phyloP scores from a whole-genome alignment of 2,113 vertebrate genomes.

The Hydrolagus affinis region DNA sequence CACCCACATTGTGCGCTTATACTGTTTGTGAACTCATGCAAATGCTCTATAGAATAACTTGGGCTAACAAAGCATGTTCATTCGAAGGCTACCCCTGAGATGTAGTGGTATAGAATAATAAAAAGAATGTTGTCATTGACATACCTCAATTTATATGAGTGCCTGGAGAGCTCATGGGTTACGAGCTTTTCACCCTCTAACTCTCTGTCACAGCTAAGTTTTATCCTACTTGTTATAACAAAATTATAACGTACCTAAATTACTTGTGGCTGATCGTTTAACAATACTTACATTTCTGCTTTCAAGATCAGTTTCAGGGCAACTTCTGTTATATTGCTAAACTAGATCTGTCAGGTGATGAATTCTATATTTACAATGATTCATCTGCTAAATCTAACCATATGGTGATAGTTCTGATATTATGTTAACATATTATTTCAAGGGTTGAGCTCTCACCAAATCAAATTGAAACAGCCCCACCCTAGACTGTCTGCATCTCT shows the following conservation, averaged over 20 bases:
- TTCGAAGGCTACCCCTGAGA: too few relatives aligned
- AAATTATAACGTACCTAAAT: not conserved
- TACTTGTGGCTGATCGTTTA: not conserved
- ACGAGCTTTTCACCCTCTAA: not conserved
- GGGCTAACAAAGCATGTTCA: too few relatives aligned
- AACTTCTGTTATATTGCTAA: not conserved
- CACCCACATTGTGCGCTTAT: too few relatives aligned
- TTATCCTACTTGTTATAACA: not conserved
- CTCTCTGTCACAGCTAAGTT: not conserved
- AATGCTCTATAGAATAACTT: too few relatives aligned
- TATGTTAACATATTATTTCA: not conserved
- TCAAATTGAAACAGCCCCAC: slow-evolving; percentile 29
- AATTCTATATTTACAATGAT: too few relatives aligned
- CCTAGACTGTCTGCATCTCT: not conserved
- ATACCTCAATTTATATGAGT: not conserved
- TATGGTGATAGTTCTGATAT: not conserved
- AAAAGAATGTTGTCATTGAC: too few relatives aligned
- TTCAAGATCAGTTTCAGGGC: not conserved
- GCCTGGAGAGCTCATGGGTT: not conserved
- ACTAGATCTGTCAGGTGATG: not conserved
- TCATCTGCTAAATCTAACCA: too few relatives aligned
- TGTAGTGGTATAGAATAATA: too few relatives aligned
- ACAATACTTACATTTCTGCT: not conserved
- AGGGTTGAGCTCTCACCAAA: not conserved
- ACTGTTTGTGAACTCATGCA: too few relatives aligned